A percentile compares a stretch with the other conserved stretches of the same genome.
These are phyloP conservation scores for Rhinophrynus dorsalis DNA, from an alignment of 2,797 vertebrate species.

Conservation along the genomic window DNA sequence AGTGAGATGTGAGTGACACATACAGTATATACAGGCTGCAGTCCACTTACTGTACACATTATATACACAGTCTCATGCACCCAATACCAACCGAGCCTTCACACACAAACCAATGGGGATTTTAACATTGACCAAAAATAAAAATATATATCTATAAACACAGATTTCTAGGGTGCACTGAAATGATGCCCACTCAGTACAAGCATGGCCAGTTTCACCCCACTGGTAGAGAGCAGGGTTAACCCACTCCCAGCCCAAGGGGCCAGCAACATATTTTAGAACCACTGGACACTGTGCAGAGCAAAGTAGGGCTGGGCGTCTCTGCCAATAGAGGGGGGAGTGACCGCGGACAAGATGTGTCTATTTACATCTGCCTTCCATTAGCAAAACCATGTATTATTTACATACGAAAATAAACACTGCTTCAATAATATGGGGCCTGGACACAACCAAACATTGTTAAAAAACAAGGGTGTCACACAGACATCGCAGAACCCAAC, in stretches of 20 bases:
- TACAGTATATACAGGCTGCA: conserved; percentile 38
- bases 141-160: no score
- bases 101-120: conserved; percentile 4
- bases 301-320: not conserved
- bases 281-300: not conserved
- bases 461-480: not conserved
- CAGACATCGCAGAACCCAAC: no score
- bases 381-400: no score
- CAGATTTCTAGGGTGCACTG: no score
- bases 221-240: not conserved
- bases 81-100: not conserved
- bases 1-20: conserved; percentile 31
- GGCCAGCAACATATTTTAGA: not conserved
- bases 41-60: conserved; percentile 19
- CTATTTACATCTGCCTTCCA: no score
- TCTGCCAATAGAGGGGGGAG: not conserved
- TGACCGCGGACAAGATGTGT: not conserved
- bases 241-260: not conserved
- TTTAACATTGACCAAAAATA: not conserved
- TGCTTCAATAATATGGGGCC: no score
- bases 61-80: conserved; percentile 42
- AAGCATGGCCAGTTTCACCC: not conserved
- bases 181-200: not conserved
- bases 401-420: not conserved
- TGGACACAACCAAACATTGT: no score